Evolutionary conservation across 92 coral and sea anemone genomes (phyloP).

Genomic region (Phymanthus crucifer): DNA sequence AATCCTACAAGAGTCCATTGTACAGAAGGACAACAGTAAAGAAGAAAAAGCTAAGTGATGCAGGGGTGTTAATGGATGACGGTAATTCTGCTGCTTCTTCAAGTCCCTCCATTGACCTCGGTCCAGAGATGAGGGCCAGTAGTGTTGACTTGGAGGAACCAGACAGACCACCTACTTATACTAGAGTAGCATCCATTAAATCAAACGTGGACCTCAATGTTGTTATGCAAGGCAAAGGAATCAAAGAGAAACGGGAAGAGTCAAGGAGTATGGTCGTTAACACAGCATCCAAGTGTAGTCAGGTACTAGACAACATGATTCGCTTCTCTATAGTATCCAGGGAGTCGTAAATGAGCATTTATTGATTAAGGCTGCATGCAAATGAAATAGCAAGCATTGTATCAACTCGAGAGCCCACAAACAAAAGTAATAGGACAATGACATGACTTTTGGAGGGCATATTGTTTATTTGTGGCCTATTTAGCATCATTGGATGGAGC

Average conservation of each 20-base stretch:
- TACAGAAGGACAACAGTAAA: slow-evolving; percentile 24
- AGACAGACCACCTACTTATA: background rate
- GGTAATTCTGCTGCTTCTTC: slow-evolving; percentile 43
- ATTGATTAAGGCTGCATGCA: no score
- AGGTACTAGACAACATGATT: background rate
- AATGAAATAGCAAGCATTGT: no score
- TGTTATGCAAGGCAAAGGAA: slow-evolving; percentile 90
- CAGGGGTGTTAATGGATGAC: background rate
- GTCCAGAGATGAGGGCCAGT: slow-evolving; percentile 43
- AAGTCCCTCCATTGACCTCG: slow-evolving; percentile 80
- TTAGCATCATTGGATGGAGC: no score
- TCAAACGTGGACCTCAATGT: slow-evolving; percentile 83
- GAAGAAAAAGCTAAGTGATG: slow-evolving; percentile 24
- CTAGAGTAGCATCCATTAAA: slow-evolving; percentile 70
- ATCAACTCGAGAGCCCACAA: no score
- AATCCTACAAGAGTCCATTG: slow-evolving; percentile 28
- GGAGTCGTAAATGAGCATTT: no score
- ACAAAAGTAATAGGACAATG: no score
- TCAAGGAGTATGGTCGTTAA: slow-evolving; percentile 20
- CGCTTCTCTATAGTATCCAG: no score
- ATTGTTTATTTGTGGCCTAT: no score
- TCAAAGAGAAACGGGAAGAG: slow-evolving; percentile 50
- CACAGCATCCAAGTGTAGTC: slow-evolving; percentile 26
- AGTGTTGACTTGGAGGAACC: slow-evolving; percentile 3
- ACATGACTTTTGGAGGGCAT: no score